A percentile compares a stretch with the other conserved stretches of the same genome.
These are phyloP conservation scores for Tautogolabrus adspersus DNA, from an alignment of 2,113 vertebrate genomes.

Conservation along the genomic window DNA sequence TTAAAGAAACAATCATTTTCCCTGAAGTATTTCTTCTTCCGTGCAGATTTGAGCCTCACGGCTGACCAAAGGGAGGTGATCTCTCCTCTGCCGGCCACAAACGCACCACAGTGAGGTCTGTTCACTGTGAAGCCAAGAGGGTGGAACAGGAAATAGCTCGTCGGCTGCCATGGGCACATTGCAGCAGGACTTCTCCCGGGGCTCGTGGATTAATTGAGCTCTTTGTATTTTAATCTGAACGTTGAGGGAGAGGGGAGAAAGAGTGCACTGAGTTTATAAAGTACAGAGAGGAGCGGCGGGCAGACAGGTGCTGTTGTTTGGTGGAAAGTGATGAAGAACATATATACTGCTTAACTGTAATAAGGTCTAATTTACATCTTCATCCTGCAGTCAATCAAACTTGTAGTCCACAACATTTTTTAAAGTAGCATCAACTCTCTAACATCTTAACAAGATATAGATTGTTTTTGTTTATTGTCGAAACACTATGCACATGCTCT, in stretches of 20 bases:
- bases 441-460: too few species aligned
- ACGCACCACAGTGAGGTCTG: conserved; percentile 65
- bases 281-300: conserved; percentile 25
- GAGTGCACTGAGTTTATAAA: conserved; percentile 8
- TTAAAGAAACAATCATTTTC: neutral
- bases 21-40: neutral
- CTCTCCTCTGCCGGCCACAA: conserved; percentile 14
- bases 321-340: neutral
- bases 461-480: too few species aligned
- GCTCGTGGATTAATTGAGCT: conserved; percentile 66
- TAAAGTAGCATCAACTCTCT: too few species aligned
- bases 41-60: conserved; percentile 1
- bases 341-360: conserved; percentile 1
- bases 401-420: too few species aligned
- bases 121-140: conserved; percentile 70
- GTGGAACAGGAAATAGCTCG: conserved; percentile 83
- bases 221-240: conserved; percentile 72
- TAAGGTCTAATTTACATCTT: neutral
- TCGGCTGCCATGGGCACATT: conserved; percentile 56
- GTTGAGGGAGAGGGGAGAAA: neutral
- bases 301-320: conserved; percentile 50
- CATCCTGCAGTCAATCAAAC: too few species aligned
- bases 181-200: conserved; percentile 21
- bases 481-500: too few species aligned
- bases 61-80: conserved; percentile 41